Conservation (phyloP, 2,888 invertebrate species). For the Drosophila quasianomalipes region DNA sequence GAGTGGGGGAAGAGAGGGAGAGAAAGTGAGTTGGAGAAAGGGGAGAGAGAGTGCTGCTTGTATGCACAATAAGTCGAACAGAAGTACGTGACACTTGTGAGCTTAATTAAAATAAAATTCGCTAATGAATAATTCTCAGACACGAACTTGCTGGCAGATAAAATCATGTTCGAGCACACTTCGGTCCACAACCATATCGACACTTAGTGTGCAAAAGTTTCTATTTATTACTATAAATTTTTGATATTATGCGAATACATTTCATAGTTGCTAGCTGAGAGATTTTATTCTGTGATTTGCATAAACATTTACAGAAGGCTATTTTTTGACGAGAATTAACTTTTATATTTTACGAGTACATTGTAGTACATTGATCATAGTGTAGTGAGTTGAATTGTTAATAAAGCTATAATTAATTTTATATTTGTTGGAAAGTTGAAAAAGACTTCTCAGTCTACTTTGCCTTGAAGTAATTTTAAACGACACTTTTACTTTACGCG, state of each 20-base stretch:
- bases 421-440: neutral
- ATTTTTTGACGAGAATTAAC: neutral
- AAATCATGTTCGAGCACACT: constrained; percentile 5
- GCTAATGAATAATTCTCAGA: constrained; percentile 51
- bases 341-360: neutral
- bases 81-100: constrained; percentile 64
- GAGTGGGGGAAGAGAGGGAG: neutral
- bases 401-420: neutral
- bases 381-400: neutral
- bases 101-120: constrained; percentile 72
- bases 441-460: neutral
- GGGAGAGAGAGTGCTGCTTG: constrained; percentile 14
- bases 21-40: neutral
- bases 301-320: neutral
- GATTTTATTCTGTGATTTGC: neutral
- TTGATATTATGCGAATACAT: neutral
- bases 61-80: constrained; percentile 64
- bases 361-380: neutral
- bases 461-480: neutral
- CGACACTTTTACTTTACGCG: neutral
- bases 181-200: constrained; percentile 1
- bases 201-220: neutral
- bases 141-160: constrained; percentile 12
- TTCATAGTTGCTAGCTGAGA: neutral
- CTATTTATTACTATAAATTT: too few species aligned